Conservation (phyloP, 2,113 vertebrate species). For the Ornithorhynchus anatinus region DNA sequence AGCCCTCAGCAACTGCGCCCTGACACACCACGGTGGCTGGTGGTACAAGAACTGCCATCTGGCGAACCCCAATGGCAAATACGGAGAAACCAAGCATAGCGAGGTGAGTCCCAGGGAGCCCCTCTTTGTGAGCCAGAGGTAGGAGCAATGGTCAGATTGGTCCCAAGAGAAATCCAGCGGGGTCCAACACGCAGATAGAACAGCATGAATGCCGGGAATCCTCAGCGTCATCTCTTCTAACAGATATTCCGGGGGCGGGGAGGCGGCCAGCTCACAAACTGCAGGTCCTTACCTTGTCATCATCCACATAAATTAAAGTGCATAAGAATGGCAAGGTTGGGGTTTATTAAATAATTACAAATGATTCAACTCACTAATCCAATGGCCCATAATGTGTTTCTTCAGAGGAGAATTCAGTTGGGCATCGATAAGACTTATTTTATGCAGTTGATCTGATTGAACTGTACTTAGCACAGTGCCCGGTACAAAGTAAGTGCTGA, state of each 20-base stretch:
- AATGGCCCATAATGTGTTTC: conserved; percentile 52
- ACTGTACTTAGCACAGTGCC: too few relatives aligned
- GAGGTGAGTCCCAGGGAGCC: conserved; percentile 69
- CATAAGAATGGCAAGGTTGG: conserved; percentile 58
- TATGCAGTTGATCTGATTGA: conserved; percentile 50
- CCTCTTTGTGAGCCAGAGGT: neutral
- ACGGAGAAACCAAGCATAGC: conserved; percentile 82
- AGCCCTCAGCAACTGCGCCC: conserved; percentile 85
- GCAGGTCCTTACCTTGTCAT: conserved; percentile 52
- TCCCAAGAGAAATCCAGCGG: neutral
- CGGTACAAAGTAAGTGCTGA: too few relatives aligned
- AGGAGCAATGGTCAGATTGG: neutral
- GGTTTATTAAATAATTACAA: conserved; percentile 64
- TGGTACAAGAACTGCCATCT: conserved; percentile 92
- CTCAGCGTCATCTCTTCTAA: conserved; percentile 42
- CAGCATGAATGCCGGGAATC: conserved; percentile 13
- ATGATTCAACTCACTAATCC: conserved; percentile 51
- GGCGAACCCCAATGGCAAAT: conserved; percentile 84
- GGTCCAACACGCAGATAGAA: conserved; percentile 17
- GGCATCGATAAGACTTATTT: conserved; percentile 58
- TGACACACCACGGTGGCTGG: conserved; percentile 82
- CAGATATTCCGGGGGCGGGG: conserved; percentile 53
- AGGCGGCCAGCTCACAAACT: conserved; percentile 23
- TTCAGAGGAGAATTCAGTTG: conserved; percentile 42
- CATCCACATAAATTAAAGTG: conserved; percentile 66